Evolutionary conservation across 2,797 vertebrate species (phyloP), one percentile per base, ranked within the genome.

Genomic region (Bucorvus abyssinicus): DNA sequence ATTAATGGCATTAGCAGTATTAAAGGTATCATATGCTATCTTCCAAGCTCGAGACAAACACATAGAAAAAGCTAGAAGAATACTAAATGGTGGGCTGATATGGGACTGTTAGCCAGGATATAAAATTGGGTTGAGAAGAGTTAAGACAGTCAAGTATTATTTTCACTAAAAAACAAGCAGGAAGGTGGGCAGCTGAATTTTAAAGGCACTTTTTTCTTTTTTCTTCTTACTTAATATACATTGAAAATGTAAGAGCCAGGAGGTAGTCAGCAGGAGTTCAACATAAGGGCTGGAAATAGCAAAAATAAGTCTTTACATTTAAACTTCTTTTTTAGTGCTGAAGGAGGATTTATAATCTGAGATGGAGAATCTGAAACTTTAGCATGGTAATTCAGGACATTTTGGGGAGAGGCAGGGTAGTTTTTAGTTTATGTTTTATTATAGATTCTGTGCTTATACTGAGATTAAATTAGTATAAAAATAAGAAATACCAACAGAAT

Each of bases 291-390:
- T 89, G 89, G 52, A 90, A 93, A 56, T 8, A 77, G 60, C 16
- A 90, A 92, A 94, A 92, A 59, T 14, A 50, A 16, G 2, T 21
- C 42, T 81, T 90, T 73, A 59, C 29, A 53, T 24, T 23, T 73
- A 67, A 53, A 8, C 7, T 69, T 29, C 17, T n/a, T 75, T 89
- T 78, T 60, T 63, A 85, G 29, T 60, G 36, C 17, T 29, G 40
- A 73, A 70, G 26, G 6, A 87, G 24, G 32, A 93, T 89, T 95
- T 92, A 91, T 79, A 93, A 84, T 38, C 70, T 79, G 84, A 73
- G 83, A 91, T 75, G 42, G 24, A 90, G 49, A 70, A 91, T 67
- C 53, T 74, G 83, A 91, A 94, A 87, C 40, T 79, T 91, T 29
- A 87, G 56, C 19, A 64, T 14, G 9, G 77, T 57, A 88, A 77